Evolutionary conservation across 2,888 invertebrate genomes (phyloP), one percentile per base, ranked within the genome.

Genomic region (Gonocerus acuteangulatus): DNA sequence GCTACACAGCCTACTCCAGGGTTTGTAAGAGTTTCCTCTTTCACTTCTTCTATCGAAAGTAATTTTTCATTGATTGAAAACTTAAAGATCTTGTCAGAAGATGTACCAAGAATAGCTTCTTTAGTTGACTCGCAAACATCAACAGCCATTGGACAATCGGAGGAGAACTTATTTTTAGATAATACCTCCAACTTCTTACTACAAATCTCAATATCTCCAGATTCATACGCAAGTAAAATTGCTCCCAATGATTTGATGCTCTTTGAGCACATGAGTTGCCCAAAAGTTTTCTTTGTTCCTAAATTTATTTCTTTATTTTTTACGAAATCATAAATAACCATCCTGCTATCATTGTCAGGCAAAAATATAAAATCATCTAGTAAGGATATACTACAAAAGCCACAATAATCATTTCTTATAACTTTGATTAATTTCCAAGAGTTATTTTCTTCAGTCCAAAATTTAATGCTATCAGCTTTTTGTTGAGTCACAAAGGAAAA

Each of bases 181-280:
- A 77, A 74, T 71, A 78, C 79, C 71, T 79, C 79, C 68, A 80
- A 80, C 69, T 79, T 80, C 69, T 83, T 76, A 74, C 87, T 85
- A 85, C 86, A 89, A 18, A 87, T 74, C 13, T 82, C 74, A 52
- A 88, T 76, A 72, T 84, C 81, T 1, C 89, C 89, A 19, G 82
- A 80, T 72, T 89, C 89, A 68, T 87, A 89, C 45, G 85, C 85
- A 13, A 80, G 84, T 54, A 89, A 73, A 19, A 88, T 71, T 70
- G 79, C 81, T 2, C 74, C 72, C 65, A 75, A 76, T 66, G 80
- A 79, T 11, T 72, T 72, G 11, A 80, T 73, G 22, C 75, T 73
- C 67, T 81, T 81, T n/a, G 85, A 73, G 67, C 82, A 81, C 85
- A 85, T 85, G 0, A 83, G 75, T 69, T 81, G 80, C 48, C 86